Evolutionary conservation across 1,140 invertebrate species (phyloP).

Genomic region (Cyphomyrmex costatus): DNA sequence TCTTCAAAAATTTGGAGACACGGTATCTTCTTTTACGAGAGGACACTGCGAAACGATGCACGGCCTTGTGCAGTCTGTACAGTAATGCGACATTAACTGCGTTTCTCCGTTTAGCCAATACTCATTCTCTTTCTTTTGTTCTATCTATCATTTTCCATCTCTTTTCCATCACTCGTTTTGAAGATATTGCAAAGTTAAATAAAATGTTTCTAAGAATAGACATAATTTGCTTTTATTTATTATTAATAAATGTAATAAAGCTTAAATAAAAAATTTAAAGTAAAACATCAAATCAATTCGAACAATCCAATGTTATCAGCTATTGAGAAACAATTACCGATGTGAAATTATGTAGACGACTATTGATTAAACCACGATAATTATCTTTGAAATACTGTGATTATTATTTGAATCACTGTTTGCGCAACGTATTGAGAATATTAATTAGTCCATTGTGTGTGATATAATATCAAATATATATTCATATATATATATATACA

Average conservation of each 20-base stretch:
- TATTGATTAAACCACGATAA: slow-evolving; percentile 47
- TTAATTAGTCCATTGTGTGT: not conserved
- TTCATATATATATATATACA: not conserved
- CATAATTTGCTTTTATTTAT: not conserved
- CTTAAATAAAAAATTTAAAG: slow-evolving; percentile 1
- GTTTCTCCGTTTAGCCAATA: slow-evolving; percentile 72
- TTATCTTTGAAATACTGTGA: slow-evolving; percentile 13
- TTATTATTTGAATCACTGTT: not conserved
- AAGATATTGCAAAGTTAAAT: slow-evolving; percentile 9
- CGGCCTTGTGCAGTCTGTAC: slow-evolving; percentile 69
- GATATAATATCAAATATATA: not conserved
- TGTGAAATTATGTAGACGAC: slow-evolving; percentile 11
- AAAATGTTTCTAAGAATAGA: slow-evolving; percentile 8
- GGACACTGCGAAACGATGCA: slow-evolving; percentile 33
- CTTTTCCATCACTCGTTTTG: slow-evolving; percentile 53
- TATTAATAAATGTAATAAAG: not conserved
- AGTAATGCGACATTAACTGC: slow-evolving; percentile 84
- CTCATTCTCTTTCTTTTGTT: slow-evolving; percentile 59
- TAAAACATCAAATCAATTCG: not conserved
- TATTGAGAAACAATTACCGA: slow-evolving; percentile 27
- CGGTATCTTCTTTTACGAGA: not conserved
- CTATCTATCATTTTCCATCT: slow-evolving; percentile 71
- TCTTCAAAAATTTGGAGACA: slow-evolving; percentile 51
- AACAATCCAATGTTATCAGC: not conserved
- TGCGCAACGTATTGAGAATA: not conserved